A percentile compares a stretch with the other conserved stretches of the same genome.
Evolutionary conservation across 2,113 vertebrate species (phyloP).

Genomic region (Sakesphorus luctuosus): DNA sequence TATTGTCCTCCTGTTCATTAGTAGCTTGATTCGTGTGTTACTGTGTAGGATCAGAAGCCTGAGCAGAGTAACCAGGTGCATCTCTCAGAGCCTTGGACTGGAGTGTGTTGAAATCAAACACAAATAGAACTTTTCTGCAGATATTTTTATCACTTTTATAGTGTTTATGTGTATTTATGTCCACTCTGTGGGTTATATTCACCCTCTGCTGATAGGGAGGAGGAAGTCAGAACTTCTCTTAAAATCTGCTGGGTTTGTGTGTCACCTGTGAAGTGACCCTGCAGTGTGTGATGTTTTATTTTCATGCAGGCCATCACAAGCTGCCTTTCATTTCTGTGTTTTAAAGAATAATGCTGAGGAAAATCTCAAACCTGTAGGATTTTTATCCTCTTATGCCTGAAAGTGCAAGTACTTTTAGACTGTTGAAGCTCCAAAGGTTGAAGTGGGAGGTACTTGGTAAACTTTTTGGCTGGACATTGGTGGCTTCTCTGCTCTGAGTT

Average conservation of each 20-base stretch:
- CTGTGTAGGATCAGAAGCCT: neutral
- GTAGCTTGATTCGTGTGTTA: neutral
- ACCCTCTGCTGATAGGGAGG: neutral
- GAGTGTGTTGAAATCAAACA: neutral
- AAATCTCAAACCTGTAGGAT: neutral
- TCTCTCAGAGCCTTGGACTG: neutral
- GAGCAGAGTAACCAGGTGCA: neutral
- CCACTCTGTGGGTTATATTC: neutral
- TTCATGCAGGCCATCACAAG: neutral
- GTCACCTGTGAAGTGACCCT: neutral
- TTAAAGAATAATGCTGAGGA: neutral
- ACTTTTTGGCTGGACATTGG: neutral
- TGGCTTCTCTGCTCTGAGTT: neutral
- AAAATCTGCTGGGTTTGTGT: neutral
- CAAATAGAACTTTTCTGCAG: neutral
- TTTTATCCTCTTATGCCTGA: neutral
- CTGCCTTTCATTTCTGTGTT: neutral
- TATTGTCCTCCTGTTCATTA: neutral
- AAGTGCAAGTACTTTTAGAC: neutral
- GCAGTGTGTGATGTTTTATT: neutral
- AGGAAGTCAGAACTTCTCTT: neutral
- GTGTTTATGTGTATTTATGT: neutral
- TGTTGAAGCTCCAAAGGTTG: neutral
- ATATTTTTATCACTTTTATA: neutral
- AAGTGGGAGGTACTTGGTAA: neutral